Evolutionary conservation across 2,888 invertebrate species (phyloP).

Genomic region (Spisula solida): DNA sequence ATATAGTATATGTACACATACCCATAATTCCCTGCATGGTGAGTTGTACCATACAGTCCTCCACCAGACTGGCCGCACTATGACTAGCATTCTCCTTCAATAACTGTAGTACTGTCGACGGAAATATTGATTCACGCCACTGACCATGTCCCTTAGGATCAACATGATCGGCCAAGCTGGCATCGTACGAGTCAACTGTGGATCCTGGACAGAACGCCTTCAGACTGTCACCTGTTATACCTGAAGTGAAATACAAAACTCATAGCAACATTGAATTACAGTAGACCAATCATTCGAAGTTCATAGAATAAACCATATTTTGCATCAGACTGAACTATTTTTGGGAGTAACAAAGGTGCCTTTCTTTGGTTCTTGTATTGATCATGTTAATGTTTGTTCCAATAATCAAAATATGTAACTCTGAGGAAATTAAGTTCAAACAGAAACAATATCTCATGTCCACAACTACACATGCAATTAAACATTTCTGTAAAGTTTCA

Average conservation of each 20-base stretch:
- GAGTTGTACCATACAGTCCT: slow-evolving; percentile 85
- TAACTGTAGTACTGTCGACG: slow-evolving; percentile 81
- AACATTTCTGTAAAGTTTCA: no score
- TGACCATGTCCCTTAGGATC: slow-evolving; percentile 63
- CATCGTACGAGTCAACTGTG: slow-evolving; percentile 53
- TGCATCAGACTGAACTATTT: not conserved
- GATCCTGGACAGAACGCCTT: slow-evolving; percentile 77
- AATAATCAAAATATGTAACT: no score
- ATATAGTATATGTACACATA: slow-evolving; percentile 48
- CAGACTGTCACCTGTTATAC: slow-evolving; percentile 70
- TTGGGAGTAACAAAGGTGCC: no score
- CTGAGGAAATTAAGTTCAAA: no score
- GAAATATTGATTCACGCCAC: slow-evolving; percentile 71
- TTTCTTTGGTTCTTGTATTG: no score
- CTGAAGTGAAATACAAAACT: slow-evolving; percentile 48
- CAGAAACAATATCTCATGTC: no score
- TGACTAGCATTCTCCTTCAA: slow-evolving; percentile 85
- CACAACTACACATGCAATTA: no score
- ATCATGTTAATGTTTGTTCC: no score
- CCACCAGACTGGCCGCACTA: slow-evolving; percentile 82
- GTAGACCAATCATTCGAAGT: not conserved
- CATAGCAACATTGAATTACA: no score
- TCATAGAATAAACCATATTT: no score
- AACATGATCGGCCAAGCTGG: slow-evolving; percentile 61
- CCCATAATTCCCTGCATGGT: slow-evolving; percentile 82